Evolutionary conservation across 2,797 vertebrate species (phyloP).

Genomic region (Capromys pilorides): DNA sequence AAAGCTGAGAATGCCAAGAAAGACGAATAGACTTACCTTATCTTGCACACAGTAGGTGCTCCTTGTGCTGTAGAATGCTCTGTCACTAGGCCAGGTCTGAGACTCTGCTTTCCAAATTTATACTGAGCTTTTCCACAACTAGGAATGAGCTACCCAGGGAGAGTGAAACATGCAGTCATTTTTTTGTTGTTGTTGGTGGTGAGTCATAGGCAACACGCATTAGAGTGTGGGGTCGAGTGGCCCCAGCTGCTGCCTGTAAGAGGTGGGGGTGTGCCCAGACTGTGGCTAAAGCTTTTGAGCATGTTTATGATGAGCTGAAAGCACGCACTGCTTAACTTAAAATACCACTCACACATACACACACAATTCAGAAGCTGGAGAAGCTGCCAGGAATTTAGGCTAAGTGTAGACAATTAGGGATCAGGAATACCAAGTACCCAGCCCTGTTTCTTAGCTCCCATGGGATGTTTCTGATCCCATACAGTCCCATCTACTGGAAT

Average conservation of each 20-base stretch:
- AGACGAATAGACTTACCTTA: conserved; percentile 76
- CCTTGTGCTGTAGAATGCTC: conserved; percentile 63
- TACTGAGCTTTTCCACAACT: conserved; percentile 74
- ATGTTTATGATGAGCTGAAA: conserved; percentile 83
- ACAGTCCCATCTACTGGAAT: conserved; percentile 16
- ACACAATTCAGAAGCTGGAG: conserved; percentile 77
- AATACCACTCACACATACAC: conserved; percentile 79
- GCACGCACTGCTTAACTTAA: conserved; percentile 80
- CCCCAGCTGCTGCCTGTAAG: conserved; percentile 76
- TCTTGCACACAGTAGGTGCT: conserved; percentile 74
- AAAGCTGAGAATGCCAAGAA: conserved; percentile 62
- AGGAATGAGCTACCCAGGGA: conserved; percentile 73
- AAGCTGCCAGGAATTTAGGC: conserved; percentile 77
- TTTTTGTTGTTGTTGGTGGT: conserved; percentile 52
- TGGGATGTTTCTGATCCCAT: conserved; percentile 12
- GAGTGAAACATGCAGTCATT: conserved; percentile 75
- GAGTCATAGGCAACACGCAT: conserved; percentile 76
- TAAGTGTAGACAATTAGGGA: conserved; percentile 78
- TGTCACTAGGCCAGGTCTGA: conserved; percentile 57
- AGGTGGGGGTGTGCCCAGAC: conserved; percentile 72
- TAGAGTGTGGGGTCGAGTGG: conserved; percentile 77
- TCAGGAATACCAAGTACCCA: conserved; percentile 67
- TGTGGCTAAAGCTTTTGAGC: conserved; percentile 77
- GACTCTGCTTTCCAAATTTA: conserved; percentile 65
- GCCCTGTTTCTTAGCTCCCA: conserved; percentile 59